phyloP scores from a whole-genome alignment of 2,113 vertebrate genomes.

The Rutilus rutilus region DNA sequence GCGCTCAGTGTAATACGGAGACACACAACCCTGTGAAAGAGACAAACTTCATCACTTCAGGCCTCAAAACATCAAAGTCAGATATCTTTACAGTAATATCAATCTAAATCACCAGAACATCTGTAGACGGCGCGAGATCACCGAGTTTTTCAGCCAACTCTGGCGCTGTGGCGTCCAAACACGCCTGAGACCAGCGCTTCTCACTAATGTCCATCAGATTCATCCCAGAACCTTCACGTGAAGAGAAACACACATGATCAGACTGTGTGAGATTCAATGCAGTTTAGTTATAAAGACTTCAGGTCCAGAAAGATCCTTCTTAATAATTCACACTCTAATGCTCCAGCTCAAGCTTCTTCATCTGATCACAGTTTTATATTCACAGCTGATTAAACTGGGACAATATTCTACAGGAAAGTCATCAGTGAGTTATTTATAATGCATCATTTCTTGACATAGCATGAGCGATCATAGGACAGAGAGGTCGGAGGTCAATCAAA shows the following conservation, averaged over 20 bases:
- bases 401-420: background rate
- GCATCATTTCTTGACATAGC: background rate
- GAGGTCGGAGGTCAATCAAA: too few species aligned
- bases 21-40: constrained; percentile 81
- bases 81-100: background rate
- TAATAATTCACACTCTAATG: background rate
- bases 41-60: background rate
- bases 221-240: constrained; percentile 89
- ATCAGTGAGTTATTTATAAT: background rate
- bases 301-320: background rate
- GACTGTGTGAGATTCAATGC: background rate
- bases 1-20: constrained; percentile 80
- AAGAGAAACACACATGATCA: background rate
- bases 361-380: background rate
- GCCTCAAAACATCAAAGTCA: too few species aligned
- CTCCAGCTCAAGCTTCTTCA: too few species aligned
- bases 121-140: constrained; percentile 72
- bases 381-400: background rate
- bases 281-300: too few species aligned
- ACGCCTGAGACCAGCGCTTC: constrained; percentile 82
- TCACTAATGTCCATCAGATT: constrained; percentile 88
- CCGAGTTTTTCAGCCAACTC: constrained; percentile 80
- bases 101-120: constrained; percentile 78
- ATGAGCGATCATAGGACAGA: background rate
- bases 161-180: constrained; percentile 84